A percentile compares a stretch with the other conserved stretches of the same genome.
phyloP scores from a whole-genome alignment of 2,888 invertebrate species.

The Ellobium chinense region DNA sequence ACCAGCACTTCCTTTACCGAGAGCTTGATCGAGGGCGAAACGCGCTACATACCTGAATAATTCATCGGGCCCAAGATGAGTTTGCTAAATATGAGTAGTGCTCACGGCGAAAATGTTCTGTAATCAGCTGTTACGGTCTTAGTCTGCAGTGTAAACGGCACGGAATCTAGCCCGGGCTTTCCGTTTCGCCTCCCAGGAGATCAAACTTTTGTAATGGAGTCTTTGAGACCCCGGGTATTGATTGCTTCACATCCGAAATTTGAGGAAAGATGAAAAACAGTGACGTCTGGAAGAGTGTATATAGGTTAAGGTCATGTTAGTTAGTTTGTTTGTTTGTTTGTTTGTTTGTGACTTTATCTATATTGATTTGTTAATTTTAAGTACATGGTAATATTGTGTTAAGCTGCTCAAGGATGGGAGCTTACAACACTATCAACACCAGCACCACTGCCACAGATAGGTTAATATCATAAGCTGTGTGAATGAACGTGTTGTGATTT shows the following conservation, averaged over 20 bases:
- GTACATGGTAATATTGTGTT: no score
- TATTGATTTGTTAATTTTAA: no score
- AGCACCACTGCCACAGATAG: no score
- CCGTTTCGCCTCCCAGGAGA: background rate
- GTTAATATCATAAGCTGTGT: no score
- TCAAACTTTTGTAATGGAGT: background rate
- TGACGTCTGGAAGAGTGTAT: background rate
- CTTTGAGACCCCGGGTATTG: background rate
- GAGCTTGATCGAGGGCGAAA: background rate
- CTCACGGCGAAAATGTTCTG: constrained; percentile 35
- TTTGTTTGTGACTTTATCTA: no score
- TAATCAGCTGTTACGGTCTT: constrained; percentile 12
- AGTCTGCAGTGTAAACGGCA: constrained; percentile 32
- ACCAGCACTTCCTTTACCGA: constrained; percentile 29
- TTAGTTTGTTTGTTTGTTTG: no score
- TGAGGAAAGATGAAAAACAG: background rate
- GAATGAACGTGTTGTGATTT: no score
- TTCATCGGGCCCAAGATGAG: constrained; percentile 40
- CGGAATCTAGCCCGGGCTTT: background rate
- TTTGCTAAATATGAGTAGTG: constrained; percentile 41
- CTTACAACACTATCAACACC: no score
- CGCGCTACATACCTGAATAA: constrained; percentile 38
- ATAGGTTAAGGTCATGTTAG: no score
- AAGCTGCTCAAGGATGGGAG: no score
- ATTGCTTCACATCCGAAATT: background rate